Evolutionary conservation across 2,113 vertebrate species (phyloP).

Genomic region (Tringa solitaria): DNA sequence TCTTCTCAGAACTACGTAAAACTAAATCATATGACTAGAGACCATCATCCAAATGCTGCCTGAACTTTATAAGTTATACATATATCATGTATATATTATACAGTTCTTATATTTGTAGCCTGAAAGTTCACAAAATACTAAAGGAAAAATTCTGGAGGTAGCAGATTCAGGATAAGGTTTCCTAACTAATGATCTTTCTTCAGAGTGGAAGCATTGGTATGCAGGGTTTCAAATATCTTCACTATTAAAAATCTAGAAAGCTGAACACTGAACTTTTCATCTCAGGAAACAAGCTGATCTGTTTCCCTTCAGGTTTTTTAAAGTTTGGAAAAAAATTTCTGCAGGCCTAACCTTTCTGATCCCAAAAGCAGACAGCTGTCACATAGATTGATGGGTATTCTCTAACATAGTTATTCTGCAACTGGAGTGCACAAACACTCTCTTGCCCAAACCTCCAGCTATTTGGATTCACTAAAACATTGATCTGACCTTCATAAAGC

Average conservation of each 20-base stretch:
- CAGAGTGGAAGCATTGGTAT: not conserved
- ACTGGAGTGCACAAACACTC: not conserved
- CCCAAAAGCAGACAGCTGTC: not conserved
- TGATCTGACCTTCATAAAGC: not conserved
- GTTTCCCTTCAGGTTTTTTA: not conserved
- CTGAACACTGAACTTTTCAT: not conserved
- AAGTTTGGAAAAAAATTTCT: not conserved
- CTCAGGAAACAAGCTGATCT: not conserved
- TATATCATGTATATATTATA: too few relatives aligned
- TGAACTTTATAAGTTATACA: not conserved
- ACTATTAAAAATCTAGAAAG: not conserved
- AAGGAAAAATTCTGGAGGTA: not conserved
- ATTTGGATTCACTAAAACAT: not conserved
- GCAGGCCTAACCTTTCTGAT: not conserved
- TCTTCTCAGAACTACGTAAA: not conserved
- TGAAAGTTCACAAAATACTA: not conserved
- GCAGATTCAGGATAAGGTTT: not conserved
- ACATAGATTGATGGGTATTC: not conserved
- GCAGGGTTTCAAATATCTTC: not conserved
- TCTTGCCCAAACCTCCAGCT: not conserved
- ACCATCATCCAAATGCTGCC: not conserved
- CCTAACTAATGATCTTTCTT: not conserved
- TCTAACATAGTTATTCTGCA: not conserved
- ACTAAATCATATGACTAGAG: not conserved
- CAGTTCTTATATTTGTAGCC: not conserved